These are phyloP conservation scores for Euura lappo DNA, from an alignment of 1,140 invertebrate species.

Conservation along the genomic window DNA sequence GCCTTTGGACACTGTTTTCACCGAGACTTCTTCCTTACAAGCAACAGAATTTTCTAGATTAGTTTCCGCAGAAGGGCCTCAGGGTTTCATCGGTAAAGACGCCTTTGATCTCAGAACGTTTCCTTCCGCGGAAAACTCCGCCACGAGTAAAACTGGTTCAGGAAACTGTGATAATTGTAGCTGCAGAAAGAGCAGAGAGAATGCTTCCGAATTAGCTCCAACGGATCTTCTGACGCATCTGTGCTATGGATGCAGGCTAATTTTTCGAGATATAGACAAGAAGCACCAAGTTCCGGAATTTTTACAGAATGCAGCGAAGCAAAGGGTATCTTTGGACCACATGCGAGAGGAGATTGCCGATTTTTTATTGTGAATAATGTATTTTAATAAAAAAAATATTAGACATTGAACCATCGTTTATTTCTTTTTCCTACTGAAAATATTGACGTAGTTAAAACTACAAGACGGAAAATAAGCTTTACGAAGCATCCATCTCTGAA, in stretches of 20 bases:
- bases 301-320: constrained; percentile 26
- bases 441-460: no score
- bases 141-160: background rate
- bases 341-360: constrained; percentile 46
- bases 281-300: constrained; percentile 29
- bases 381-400: constrained; percentile 19
- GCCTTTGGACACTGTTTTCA: constrained; percentile 37
- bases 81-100: background rate
- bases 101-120: background rate
- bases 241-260: constrained; percentile 52
- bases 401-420: no score
- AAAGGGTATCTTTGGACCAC: constrained; percentile 33
- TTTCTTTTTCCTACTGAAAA: no score
- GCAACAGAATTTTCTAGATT: constrained; percentile 58
- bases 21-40: constrained; percentile 47
- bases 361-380: constrained; percentile 42
- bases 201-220: constrained; percentile 5
- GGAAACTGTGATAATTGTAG: constrained; percentile 13
- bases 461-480: no score
- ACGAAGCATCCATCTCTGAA: no score
- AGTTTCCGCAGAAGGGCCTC: constrained; percentile 43
- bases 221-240: constrained; percentile 32
- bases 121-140: background rate
- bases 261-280: constrained; percentile 39
- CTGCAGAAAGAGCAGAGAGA: constrained; percentile 20